Percentiles rank a stretch among this genome's conserved stretches.
Conservation (phyloP, 2,888 invertebrate genomes). For the Drosophila subsilvestris region DNA sequence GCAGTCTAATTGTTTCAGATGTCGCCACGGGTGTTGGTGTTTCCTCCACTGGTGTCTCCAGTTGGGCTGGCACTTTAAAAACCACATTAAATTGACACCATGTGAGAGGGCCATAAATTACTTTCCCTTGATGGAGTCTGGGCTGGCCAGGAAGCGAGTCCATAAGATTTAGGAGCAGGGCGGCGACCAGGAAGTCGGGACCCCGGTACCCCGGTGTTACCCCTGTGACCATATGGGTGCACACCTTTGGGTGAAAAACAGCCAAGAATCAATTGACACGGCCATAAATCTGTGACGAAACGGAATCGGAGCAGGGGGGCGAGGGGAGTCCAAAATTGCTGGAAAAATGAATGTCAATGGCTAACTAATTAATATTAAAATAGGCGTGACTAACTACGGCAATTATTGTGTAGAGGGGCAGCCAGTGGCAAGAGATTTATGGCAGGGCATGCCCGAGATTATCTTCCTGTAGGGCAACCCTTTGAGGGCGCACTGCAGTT, state of each 20-base stretch:
- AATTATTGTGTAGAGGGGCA: constrained; percentile 49
- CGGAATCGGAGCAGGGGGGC: constrained; percentile 4
- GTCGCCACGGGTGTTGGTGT: constrained; percentile 65
- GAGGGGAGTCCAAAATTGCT: constrained; percentile 12
- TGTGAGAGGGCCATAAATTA: constrained; percentile 81
- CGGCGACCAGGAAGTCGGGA: constrained; percentile 61
- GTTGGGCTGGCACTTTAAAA: constrained; percentile 60
- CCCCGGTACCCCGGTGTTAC: constrained; percentile 7
- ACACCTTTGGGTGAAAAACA: constrained; percentile 58
- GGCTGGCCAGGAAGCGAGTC: constrained; percentile 47
- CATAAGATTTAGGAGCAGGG: constrained; percentile 62
- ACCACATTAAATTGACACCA: constrained; percentile 81
- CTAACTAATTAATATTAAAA: constrained; percentile 72
- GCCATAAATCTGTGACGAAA: constrained; percentile 64
- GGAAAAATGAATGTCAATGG: constrained; percentile 40
- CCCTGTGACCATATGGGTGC: constrained; percentile 66
- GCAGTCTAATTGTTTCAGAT: constrained; percentile 73
- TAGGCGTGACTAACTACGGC: constrained; percentile 67
- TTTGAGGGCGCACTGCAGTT: constrained; percentile 19
- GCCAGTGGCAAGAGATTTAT: constrained; percentile 54
- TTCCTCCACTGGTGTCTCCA: not conserved
- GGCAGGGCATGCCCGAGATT: constrained; percentile 14
- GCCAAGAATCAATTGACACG: constrained; percentile 63
- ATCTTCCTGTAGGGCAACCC: constrained; percentile 19
- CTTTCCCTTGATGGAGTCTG: not conserved